Percentiles rank a stretch among this genome's conserved stretches.
Evolutionary conservation across 1,140 invertebrate species (phyloP).

Genomic region (Littorina saxatilis): DNA sequence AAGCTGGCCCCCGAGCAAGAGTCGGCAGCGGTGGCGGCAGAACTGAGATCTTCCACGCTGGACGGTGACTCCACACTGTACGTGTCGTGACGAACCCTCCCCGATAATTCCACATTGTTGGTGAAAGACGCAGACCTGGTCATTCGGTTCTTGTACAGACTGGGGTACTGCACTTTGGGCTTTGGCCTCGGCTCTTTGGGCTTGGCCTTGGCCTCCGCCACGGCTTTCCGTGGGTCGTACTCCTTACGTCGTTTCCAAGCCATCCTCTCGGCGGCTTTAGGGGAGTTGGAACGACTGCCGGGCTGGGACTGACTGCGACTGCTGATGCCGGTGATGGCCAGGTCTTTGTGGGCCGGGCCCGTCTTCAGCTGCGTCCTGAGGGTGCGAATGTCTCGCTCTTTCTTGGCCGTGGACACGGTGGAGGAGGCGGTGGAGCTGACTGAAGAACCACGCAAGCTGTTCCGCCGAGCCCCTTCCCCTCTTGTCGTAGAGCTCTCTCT

Average conservation of each 20-base stretch:
- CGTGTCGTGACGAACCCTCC: slow-evolving; percentile 44
- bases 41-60: slow-evolving; percentile 59
- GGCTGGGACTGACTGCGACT: slow-evolving; percentile 57
- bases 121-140: slow-evolving; percentile 67
- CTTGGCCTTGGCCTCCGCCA: slow-evolving; percentile 81
- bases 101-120: slow-evolving; percentile 56
- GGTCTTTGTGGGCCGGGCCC: slow-evolving; percentile 9
- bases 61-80: slow-evolving; percentile 56
- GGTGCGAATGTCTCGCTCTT: slow-evolving; percentile 47
- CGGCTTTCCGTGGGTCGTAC: slow-evolving; percentile 91
- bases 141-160: slow-evolving; percentile 50
- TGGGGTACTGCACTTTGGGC: slow-evolving; percentile 15
- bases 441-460: slow-evolving; percentile 16
- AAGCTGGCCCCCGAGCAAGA: slow-evolving; percentile 52
- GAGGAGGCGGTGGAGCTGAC: background rate
- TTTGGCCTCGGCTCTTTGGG: slow-evolving; percentile 43
- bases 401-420: slow-evolving; percentile 9
- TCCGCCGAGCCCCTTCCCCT: background rate
- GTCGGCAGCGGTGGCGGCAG: slow-evolving; percentile 48
- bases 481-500: slow-evolving; percentile 22
- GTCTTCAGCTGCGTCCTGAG: slow-evolving; percentile 55
- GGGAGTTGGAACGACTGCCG: slow-evolving; percentile 65
- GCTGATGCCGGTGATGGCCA: slow-evolving; percentile 61
- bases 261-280: slow-evolving; percentile 84
- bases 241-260: slow-evolving; percentile 94